These are phyloP conservation scores for Neodontobutis hainanensis DNA, from an alignment of 2,113 vertebrate species.

Conservation along the genomic window DNA sequence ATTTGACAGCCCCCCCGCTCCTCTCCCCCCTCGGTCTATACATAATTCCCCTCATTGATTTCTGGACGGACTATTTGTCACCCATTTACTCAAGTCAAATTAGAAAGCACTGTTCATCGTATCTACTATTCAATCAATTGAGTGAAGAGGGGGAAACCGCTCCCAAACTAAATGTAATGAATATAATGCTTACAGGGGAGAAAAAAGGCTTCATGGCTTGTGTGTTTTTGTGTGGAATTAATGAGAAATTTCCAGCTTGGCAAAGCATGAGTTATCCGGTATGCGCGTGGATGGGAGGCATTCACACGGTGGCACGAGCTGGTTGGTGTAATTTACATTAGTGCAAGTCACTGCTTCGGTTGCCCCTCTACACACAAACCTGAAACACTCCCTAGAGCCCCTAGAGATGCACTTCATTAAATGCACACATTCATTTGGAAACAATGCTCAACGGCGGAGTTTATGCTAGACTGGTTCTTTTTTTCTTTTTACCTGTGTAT, in stretches of 20 bases:
- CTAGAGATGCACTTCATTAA: constrained; percentile 38
- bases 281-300: constrained; percentile 52
- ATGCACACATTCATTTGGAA: constrained; percentile 40
- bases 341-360: constrained; percentile 60
- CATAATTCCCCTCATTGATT: constrained; percentile 77
- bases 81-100: constrained; percentile 80
- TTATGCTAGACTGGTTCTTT: neutral
- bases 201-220: constrained; percentile 57
- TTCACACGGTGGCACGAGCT: constrained; percentile 20
- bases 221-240: constrained; percentile 72
- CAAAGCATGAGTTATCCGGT: constrained; percentile 72
- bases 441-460: constrained; percentile 1
- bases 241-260: constrained; percentile 77
- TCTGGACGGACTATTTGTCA: constrained; percentile 74
- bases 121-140: constrained; percentile 73
- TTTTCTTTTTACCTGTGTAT: neutral
- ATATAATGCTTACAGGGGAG: constrained; percentile 67
- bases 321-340: constrained; percentile 74
- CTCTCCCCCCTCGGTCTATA: constrained; percentile 41
- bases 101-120: constrained; percentile 63
- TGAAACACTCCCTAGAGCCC: constrained; percentile 2
- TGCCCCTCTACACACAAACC: constrained; percentile 17
- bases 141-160: constrained; percentile 14
- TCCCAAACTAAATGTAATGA: constrained; percentile 70
- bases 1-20: constrained; percentile 23